A percentile compares a stretch with the other conserved stretches of the same genome.
phyloP scores from a whole-genome alignment of 2,113 vertebrate species.

The Rhegmatorhina hoffmannsi region DNA sequence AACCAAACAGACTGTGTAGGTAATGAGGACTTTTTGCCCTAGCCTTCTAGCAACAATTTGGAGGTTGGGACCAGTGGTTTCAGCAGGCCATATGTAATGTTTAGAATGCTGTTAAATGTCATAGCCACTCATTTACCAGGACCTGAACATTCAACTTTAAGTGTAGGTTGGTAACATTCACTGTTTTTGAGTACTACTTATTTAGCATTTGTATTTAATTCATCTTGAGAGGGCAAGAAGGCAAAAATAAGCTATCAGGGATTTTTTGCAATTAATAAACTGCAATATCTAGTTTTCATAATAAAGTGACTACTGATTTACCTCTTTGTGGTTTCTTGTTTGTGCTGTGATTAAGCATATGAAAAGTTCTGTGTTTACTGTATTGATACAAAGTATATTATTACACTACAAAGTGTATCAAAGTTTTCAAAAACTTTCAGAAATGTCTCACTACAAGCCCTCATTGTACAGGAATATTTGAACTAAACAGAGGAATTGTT shows the following conservation, averaged over 20 bases:
- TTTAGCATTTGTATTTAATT: neutral
- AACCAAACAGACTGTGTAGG: neutral
- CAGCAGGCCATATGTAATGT: neutral
- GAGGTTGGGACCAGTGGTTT: neutral
- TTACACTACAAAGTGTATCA: neutral
- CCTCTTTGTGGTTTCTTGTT: neutral
- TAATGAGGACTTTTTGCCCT: neutral
- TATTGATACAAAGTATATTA: neutral
- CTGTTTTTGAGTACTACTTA: neutral
- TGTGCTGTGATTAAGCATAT: neutral
- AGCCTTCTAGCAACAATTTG: neutral
- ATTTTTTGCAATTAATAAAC: neutral
- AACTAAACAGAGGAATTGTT: neutral
- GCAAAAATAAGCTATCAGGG: neutral
- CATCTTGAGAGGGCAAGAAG: neutral
- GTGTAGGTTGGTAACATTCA: neutral
- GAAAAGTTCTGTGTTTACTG: neutral
- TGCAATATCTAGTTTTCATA: conserved; percentile 2
- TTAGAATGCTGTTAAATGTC: neutral
- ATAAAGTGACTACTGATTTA: conserved; percentile 42
- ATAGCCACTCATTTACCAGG: neutral
- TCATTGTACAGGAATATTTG: neutral
- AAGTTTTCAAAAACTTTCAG: neutral
- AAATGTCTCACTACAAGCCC: neutral
- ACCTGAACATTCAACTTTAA: neutral